Evolutionary conservation across 2,113 vertebrate genomes (phyloP).

Genomic region (Halichoeres trimaculatus): DNA sequence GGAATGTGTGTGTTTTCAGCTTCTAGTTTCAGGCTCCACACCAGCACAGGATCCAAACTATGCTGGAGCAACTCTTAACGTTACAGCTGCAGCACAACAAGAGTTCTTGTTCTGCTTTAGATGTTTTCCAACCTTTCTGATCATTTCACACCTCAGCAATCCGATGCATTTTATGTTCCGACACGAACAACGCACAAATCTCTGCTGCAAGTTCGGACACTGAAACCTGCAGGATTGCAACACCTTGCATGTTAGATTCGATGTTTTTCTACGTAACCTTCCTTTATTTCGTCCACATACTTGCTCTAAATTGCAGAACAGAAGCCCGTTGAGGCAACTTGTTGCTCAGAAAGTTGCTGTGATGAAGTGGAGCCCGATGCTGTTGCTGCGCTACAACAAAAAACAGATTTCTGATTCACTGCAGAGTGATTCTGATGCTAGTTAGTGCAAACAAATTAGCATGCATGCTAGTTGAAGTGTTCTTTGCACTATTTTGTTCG

Average conservation of each 20-base stretch:
- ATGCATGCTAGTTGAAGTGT: too few species aligned
- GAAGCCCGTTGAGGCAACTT: too few species aligned
- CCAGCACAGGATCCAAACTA: not conserved
- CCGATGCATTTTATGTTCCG: not conserved
- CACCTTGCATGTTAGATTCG: not conserved
- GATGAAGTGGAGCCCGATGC: slow-evolving; percentile 3
- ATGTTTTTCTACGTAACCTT: not conserved
- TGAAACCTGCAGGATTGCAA: too few species aligned
- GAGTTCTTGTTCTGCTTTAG: not conserved
- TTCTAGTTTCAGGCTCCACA: not conserved
- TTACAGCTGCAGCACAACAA: not conserved
- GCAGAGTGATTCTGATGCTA: too few species aligned
- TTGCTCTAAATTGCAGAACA: not conserved
- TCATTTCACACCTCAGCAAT: too few species aligned
- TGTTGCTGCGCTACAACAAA: not conserved
- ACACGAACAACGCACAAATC: not conserved
- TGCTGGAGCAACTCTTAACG: not conserved
- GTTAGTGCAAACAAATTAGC: too few species aligned
- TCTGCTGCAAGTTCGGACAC: not conserved
- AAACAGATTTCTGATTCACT: too few species aligned
- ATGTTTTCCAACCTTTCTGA: not conserved
- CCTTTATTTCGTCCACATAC: not conserved
- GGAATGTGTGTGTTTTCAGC: not conserved
- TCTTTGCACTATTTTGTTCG: too few species aligned
- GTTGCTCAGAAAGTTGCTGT: not conserved